These are phyloP conservation scores for Rhyzopertha dominica DNA, from an alignment of 1,140 invertebrate species.

Conservation along the genomic window DNA sequence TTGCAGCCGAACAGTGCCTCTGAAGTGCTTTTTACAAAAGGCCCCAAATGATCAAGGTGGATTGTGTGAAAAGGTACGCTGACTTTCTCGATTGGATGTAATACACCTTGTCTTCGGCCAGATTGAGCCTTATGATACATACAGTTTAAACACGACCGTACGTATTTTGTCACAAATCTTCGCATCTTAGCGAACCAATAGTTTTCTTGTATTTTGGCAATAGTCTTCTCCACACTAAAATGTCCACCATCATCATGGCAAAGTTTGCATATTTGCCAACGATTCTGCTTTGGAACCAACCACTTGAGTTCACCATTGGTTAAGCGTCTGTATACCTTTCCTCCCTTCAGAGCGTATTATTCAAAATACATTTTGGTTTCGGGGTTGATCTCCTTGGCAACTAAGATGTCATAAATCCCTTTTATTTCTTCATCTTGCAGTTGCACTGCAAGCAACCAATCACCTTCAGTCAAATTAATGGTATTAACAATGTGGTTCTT, in stretches of 20 bases:
- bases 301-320: constrained; percentile 25
- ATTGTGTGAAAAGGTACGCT: not conserved
- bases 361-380: constrained; percentile 25
- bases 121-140: constrained; percentile 19
- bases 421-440: constrained; percentile 12
- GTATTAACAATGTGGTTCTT: constrained; percentile 6
- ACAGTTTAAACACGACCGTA: constrained; percentile 23
- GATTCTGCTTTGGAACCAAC: constrained; percentile 28
- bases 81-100: constrained; percentile 3
- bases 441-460: constrained; percentile 10
- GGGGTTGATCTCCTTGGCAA: constrained; percentile 5
- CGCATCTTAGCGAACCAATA: constrained; percentile 36
- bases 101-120: constrained; percentile 9
- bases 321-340: constrained; percentile 23
- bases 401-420: constrained; percentile 6
- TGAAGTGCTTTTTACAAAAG: constrained; percentile 4
- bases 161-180: constrained; percentile 20
- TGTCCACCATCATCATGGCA: constrained; percentile 41
- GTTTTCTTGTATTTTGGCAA: constrained; percentile 28
- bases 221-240: constrained; percentile 33
- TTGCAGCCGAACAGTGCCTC: no score
- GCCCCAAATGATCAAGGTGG: not conserved
- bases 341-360: constrained; percentile 28
- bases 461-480: constrained; percentile 14
- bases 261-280: constrained; percentile 33